Conservation (phyloP, 2,113 vertebrate species). For the Cathartes aura region DNA sequence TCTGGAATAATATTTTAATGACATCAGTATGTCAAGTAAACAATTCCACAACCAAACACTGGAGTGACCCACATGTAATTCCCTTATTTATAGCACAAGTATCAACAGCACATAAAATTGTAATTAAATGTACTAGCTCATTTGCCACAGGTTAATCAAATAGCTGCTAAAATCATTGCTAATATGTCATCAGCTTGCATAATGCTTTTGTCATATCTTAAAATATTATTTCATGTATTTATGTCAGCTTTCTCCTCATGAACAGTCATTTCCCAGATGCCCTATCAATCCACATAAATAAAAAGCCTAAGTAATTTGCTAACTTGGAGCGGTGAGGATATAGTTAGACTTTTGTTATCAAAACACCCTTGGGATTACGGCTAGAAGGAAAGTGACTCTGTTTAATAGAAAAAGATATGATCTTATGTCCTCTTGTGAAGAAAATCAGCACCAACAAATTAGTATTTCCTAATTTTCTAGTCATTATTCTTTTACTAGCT, state of each 20-base stretch:
- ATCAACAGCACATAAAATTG: not conserved
- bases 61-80: not conserved
- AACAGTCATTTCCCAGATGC: not conserved
- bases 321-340: not conserved
- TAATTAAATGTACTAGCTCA: not conserved
- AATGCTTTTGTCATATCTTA: conserved; percentile 13
- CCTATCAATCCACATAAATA: not conserved
- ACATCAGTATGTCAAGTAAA: conserved; percentile 42
- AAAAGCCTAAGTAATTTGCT: conserved; percentile 5
- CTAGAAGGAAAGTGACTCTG: not conserved
- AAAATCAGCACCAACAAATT: not conserved
- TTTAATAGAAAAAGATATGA: not conserved
- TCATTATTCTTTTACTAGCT: not conserved
- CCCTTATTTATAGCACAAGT: conserved; percentile 13
- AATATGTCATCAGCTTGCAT: conserved; percentile 33
- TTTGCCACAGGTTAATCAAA: conserved; percentile 5
- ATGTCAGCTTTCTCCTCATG: not conserved
- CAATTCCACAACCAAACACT: not conserved
- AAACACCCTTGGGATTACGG: not conserved
- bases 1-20: conserved; percentile 21
- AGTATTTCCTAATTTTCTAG: not conserved
- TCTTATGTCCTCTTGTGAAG: not conserved
- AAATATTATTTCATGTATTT: conserved; percentile 1
- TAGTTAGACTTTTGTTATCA: not conserved
- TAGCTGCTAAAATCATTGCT: conserved; percentile 22